Evolutionary conservation across 2,113 vertebrate genomes (phyloP).

Genomic region (Osmerus eperlanus): DNA sequence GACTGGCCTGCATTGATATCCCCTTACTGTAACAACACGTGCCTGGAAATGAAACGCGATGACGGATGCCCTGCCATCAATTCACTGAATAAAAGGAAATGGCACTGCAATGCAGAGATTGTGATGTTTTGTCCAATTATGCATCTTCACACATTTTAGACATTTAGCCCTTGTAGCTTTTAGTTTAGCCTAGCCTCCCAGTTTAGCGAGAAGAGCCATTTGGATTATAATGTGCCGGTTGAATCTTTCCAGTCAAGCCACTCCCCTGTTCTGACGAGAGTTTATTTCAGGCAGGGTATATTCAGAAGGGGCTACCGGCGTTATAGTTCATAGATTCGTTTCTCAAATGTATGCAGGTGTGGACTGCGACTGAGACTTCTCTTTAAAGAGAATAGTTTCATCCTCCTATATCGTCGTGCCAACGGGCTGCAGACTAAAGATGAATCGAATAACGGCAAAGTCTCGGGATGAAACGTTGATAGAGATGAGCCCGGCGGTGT

Average conservation of each 20-base stretch:
- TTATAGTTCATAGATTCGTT: not conserved
- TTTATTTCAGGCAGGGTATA: not conserved
- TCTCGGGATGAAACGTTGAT: constrained; percentile 60
- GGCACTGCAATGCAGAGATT: too few relatives aligned
- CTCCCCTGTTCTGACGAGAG: constrained; percentile 6
- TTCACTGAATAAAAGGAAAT: too few relatives aligned
- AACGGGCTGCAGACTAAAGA: constrained; percentile 23
- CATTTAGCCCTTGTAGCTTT: not conserved
- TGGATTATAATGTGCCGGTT: not conserved
- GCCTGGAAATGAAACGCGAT: too few relatives aligned
- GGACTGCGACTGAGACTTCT: not conserved
- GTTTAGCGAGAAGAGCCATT: not conserved
- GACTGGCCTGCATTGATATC: too few relatives aligned
- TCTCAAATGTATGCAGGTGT: not conserved
- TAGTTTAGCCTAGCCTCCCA: not conserved
- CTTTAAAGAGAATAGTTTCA: not conserved
- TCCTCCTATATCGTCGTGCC: not conserved
- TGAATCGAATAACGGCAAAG: constrained; percentile 62
- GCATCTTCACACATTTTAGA: not conserved
- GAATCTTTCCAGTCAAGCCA: not conserved
- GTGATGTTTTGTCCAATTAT: too few relatives aligned
- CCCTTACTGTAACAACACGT: too few relatives aligned
- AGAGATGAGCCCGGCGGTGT: constrained; percentile 69
- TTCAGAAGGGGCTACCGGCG: too few relatives aligned
- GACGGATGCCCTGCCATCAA: too few relatives aligned